phyloP scores from a whole-genome alignment of 1,140 invertebrate species.

The Drosophila quadrilineata region DNA sequence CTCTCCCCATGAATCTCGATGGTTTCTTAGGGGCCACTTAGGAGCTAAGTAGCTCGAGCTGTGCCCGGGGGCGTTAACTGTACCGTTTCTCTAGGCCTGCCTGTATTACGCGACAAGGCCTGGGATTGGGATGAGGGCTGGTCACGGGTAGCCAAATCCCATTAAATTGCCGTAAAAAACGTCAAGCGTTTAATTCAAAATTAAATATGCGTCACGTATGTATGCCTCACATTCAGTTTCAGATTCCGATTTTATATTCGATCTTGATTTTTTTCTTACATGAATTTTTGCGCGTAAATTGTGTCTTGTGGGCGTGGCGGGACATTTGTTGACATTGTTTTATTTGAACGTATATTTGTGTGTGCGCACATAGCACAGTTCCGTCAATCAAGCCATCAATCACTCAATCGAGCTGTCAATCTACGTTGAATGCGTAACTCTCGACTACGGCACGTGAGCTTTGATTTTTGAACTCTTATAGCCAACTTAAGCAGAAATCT shows the following conservation, averaged over 20 bases:
- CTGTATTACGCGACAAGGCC: slow-evolving; percentile 55
- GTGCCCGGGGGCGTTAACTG: slow-evolving; percentile 39
- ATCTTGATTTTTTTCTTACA: slow-evolving; percentile 30
- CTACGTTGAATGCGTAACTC: slow-evolving; percentile 33
- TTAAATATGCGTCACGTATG: slow-evolving; percentile 59
- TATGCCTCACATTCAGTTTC: no score
- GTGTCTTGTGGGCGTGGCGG: slow-evolving; percentile 36
- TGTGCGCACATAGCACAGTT: slow-evolving; percentile 78
- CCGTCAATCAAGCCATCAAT: slow-evolving; percentile 61
- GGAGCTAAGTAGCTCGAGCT: slow-evolving; percentile 16
- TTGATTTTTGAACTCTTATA: slow-evolving; percentile 2
- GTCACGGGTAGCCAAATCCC: slow-evolving; percentile 22
- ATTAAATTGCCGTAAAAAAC: slow-evolving; percentile 67
- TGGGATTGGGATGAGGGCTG: no score
- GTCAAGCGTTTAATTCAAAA: slow-evolving; percentile 38
- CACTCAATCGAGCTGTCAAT: background rate
- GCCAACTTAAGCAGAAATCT: slow-evolving; percentile 2
- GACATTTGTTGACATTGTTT: slow-evolving; percentile 32
- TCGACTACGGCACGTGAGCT: slow-evolving; percentile 48
- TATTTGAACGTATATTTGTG: no score
- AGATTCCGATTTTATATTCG: slow-evolving; percentile 32
- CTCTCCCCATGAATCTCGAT: slow-evolving; percentile 25
- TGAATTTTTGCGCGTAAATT: slow-evolving; percentile 55
- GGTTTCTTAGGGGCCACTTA: slow-evolving; percentile 45
- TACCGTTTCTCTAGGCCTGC: slow-evolving; percentile 57